phyloP scores from a whole-genome alignment of 1,140 invertebrate species.

The Atta cephalotes region DNA sequence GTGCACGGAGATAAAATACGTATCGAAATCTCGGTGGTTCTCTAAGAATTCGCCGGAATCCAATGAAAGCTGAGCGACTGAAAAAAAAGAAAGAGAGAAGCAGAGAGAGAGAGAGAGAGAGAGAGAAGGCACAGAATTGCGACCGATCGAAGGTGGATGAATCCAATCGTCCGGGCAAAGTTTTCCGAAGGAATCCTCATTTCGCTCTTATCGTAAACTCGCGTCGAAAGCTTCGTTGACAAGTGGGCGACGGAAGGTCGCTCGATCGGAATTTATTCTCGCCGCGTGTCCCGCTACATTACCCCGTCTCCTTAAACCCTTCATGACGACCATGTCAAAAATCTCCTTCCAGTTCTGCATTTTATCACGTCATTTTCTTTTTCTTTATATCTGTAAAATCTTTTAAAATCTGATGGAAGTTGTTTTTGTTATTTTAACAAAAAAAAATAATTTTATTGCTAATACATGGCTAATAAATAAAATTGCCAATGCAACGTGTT shows the following conservation, averaged over 20 bases:
- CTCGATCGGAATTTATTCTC: constrained; percentile 70
- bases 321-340: constrained; percentile 64
- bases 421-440: background rate
- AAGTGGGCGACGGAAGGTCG: constrained; percentile 54
- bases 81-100: constrained; percentile 7
- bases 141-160: constrained; percentile 52
- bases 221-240: constrained; percentile 59
- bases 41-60: constrained; percentile 54
- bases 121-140: constrained; percentile 43
- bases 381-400: constrained; percentile 30
- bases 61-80: constrained; percentile 38
- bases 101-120: background rate
- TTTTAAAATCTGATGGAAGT: background rate
- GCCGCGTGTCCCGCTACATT: constrained; percentile 60
- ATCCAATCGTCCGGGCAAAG: constrained; percentile 56
- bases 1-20: constrained; percentile 60
- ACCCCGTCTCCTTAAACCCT: constrained; percentile 60
- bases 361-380: constrained; percentile 35
- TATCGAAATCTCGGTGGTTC: constrained; percentile 52
- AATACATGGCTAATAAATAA: background rate
- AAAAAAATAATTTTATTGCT: background rate
- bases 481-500: background rate
- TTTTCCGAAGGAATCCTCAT: constrained; percentile 60
- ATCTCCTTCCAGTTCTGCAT: constrained; percentile 60
- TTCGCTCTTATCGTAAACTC: constrained; percentile 62